phyloP scores from a whole-genome alignment of 2,888 invertebrate species.

The Acrobeloides nanus region DNA sequence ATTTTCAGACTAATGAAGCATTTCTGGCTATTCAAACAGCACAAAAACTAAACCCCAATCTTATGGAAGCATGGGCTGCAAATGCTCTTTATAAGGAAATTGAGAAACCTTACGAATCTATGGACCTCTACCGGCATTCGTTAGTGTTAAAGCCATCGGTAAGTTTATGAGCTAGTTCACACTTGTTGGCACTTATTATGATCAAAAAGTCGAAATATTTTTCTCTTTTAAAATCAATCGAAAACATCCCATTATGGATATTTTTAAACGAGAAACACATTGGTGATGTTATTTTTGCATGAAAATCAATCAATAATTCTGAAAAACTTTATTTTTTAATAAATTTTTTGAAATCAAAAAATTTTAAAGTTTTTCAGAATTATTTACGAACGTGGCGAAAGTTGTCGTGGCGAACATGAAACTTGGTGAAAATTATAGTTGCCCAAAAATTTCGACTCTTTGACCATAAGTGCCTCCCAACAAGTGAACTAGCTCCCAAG shows the following conservation, averaged over 20 bases:
- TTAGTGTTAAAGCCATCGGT: conserved; percentile 17
- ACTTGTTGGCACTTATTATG: conserved; percentile 3
- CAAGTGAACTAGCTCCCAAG: background rate
- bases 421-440: too few species aligned
- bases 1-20: conserved; percentile 18
- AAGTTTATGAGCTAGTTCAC: conserved; percentile 2
- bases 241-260: too few species aligned
- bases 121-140: conserved; percentile 20
- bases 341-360: too few species aligned
- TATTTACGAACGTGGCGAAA: conserved; percentile 1
- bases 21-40: conserved; percentile 15
- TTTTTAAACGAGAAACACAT: too few species aligned
- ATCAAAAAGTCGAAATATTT: conserved; percentile 3
- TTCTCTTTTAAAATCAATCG: too few species aligned
- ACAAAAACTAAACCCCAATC: conserved; percentile 18
- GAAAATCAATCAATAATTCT: too few species aligned
- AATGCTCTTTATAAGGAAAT: conserved; percentile 16
- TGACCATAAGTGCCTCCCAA: background rate
- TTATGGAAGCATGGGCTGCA: conserved; percentile 15
- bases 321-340: too few species aligned
- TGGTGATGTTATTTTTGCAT: too few species aligned
- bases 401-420: too few species aligned
- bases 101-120: conserved; percentile 13
- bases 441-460: background rate
- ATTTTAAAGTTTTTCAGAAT: conserved; percentile 6